phyloP scores from a whole-genome alignment of 1,140 invertebrate genomes.

The Pseudoatta argentina region DNA sequence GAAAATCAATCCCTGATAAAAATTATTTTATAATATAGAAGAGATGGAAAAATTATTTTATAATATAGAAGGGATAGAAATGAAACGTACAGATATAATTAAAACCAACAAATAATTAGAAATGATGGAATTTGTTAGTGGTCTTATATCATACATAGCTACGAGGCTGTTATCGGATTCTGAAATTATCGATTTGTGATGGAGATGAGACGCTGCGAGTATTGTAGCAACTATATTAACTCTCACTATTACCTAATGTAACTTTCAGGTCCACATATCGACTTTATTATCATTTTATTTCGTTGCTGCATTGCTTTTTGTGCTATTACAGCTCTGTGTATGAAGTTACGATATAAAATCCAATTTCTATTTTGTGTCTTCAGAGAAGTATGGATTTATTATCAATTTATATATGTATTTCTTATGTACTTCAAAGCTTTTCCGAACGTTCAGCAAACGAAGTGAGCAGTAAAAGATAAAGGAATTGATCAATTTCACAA shows the following conservation, averaged over 20 bases:
- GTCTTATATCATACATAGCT: neutral
- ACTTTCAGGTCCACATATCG: slow-evolving; percentile 4
- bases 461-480: neutral
- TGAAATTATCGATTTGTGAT: slow-evolving; percentile 11
- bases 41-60: too few relatives aligned
- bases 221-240: neutral
- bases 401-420: neutral
- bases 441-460: neutral
- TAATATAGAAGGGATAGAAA: neutral
- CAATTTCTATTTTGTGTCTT: slow-evolving; percentile 5
- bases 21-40: too few relatives aligned
- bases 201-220: neutral
- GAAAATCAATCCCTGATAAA: neutral
- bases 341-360: neutral
- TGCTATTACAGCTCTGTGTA: neutral
- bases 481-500: neutral
- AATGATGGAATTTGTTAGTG: slow-evolving; percentile 11
- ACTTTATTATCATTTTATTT: neutral
- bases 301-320: neutral
- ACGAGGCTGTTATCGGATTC: neutral
- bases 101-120: neutral
- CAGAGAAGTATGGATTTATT: neutral
- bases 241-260: neutral
- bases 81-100: neutral
- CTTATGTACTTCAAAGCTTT: neutral